Conservation (phyloP, 2,888 invertebrate species). For the Conomelus anceps region DNA sequence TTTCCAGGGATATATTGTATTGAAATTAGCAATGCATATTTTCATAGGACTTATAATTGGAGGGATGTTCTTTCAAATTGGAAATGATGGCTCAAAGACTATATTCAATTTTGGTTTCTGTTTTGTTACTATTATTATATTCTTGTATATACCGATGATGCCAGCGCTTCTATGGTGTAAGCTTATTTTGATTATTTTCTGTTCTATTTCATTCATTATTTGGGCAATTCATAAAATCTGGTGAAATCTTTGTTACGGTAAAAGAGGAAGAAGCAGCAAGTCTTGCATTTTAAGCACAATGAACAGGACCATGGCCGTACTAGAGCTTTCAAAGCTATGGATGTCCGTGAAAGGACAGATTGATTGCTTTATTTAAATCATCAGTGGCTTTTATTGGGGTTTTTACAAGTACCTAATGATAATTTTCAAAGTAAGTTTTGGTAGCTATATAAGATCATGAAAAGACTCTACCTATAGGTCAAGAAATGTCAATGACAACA, state of each 20-base stretch:
- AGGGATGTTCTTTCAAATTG: constrained; percentile 62
- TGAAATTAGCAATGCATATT: constrained; percentile 61
- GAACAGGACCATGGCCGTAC: too few species aligned
- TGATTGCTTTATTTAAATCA: too few species aligned
- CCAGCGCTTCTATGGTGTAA: constrained; percentile 73
- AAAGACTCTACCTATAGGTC: too few species aligned
- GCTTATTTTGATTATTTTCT: constrained; percentile 36
- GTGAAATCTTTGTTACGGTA: constrained; percentile 39
- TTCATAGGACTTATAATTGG: constrained; percentile 64
- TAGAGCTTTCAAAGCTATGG: too few species aligned
- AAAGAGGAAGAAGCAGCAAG: background rate
- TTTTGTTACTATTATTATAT: constrained; percentile 69
- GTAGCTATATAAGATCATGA: too few species aligned
- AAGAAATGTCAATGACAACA: too few species aligned
- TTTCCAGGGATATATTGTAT: constrained; percentile 59
- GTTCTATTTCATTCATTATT: constrained; percentile 13
- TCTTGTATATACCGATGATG: constrained; percentile 76
- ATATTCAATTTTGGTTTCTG: constrained; percentile 80
- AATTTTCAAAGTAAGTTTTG: too few species aligned
- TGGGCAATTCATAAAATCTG: constrained; percentile 22
- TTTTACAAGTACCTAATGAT: too few species aligned
- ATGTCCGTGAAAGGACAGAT: too few species aligned
- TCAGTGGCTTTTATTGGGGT: too few species aligned
- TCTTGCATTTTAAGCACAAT: too few species aligned
- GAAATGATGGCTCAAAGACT: constrained; percentile 72